Percentiles rank a stretch among this genome's conserved stretches.
Conservation (phyloP, 2,888 invertebrate species). For the Drosophila formosana region DNA sequence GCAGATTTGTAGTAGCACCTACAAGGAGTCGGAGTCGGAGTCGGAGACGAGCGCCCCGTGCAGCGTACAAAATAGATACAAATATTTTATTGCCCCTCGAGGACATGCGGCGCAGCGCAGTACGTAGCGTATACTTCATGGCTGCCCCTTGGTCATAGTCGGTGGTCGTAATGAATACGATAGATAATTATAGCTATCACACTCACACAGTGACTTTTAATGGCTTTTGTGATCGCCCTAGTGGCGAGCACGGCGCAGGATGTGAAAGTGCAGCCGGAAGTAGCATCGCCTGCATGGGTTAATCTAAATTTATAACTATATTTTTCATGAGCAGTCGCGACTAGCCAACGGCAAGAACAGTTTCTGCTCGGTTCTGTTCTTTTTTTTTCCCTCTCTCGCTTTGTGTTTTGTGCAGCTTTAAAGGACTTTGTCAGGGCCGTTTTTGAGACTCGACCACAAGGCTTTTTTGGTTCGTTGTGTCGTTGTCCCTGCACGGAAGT, state of each 20-base stretch:
- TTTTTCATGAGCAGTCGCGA: constrained; percentile 61
- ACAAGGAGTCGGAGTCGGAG: constrained; percentile 10
- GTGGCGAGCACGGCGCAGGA: background rate
- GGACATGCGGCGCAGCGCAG: constrained; percentile 64
- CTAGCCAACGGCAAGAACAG: constrained; percentile 2
- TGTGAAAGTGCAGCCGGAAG: constrained; percentile 35
- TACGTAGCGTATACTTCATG: constrained; percentile 55
- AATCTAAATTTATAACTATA: constrained; percentile 81
- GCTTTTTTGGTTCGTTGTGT: constrained; percentile 7
- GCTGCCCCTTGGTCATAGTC: constrained; percentile 19
- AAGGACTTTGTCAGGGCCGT: constrained; percentile 36
- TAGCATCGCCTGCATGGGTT: constrained; percentile 61
- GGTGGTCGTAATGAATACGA: constrained; percentile 68
- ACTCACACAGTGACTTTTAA: constrained; percentile 73
- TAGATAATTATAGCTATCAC: constrained; percentile 72
- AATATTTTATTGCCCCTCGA: constrained; percentile 81
- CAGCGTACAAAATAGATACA: constrained; percentile 70
- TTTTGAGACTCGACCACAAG: constrained; percentile 27
- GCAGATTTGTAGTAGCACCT: constrained; percentile 66
- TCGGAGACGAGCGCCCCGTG: constrained; percentile 5
- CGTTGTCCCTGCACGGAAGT: constrained; percentile 66
- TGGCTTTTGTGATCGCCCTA: constrained; percentile 62
- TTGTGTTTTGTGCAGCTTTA: constrained; percentile 45
- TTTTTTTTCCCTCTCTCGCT: background rate
- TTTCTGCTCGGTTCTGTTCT: background rate